Evolutionary conservation across 2,113 vertebrate genomes (phyloP).

Genomic region (Barnardius zonarius): DNA sequence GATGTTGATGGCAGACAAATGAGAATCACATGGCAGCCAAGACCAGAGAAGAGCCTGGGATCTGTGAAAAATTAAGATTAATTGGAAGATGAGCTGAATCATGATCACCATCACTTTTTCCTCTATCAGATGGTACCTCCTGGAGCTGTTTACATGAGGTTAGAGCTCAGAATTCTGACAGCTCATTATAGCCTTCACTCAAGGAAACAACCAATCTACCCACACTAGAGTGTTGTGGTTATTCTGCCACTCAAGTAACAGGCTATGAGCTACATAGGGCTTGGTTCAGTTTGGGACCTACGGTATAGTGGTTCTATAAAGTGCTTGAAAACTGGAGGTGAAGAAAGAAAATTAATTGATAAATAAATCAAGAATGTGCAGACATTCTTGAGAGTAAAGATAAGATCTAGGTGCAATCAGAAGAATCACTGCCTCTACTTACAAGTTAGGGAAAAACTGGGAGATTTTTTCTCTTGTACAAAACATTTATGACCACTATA

Average conservation of each 20-base stretch:
- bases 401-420: background rate
- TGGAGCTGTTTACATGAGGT: background rate
- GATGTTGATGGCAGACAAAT: background rate
- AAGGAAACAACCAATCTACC: background rate
- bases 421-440: background rate
- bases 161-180: background rate
- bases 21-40: background rate
- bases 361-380: background rate
- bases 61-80: background rate
- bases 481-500: background rate
- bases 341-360: background rate
- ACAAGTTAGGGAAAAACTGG: background rate
- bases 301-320: background rate
- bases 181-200: background rate
- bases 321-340: background rate
- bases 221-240: background rate
- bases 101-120: background rate
- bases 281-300: background rate
- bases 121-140: background rate
- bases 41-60: background rate
- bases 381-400: background rate
- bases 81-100: background rate
- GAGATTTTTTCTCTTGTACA: background rate
- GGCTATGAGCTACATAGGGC: background rate
- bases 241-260: background rate